phyloP scores from a whole-genome alignment of 2,888 invertebrate genomes.

The Ophion ellenae region DNA sequence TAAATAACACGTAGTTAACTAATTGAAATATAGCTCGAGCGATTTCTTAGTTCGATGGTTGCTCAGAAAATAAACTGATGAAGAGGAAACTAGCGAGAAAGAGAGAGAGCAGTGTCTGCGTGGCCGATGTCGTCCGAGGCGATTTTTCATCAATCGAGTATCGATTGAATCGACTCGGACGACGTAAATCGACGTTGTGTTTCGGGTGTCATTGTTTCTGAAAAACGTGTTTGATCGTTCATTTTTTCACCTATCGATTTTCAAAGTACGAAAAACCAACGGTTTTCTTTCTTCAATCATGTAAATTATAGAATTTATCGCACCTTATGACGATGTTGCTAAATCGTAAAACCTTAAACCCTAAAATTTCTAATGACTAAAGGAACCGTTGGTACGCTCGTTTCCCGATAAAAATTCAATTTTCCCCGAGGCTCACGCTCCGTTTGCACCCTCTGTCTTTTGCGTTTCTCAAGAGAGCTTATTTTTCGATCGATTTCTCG shows the following conservation, averaged over 20 bases:
- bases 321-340: background rate
- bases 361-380: conserved; percentile 41
- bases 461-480: conserved; percentile 57
- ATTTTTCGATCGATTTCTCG: conserved; percentile 70
- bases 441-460: conserved; percentile 13
- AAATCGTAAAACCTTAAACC: conserved; percentile 4
- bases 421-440: conserved; percentile 44
- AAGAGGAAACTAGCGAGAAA: background rate
- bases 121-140: conserved; percentile 26
- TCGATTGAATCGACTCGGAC: conserved; percentile 22
- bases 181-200: conserved; percentile 15
- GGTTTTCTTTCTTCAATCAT: background rate
- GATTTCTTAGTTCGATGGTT: background rate
- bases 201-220: conserved; percentile 21
- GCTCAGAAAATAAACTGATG: background rate
- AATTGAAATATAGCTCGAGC: background rate
- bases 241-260: background rate
- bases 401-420: conserved; percentile 63
- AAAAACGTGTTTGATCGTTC: background rate
- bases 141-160: conserved; percentile 11
- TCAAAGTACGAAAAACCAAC: background rate
- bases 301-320: background rate
- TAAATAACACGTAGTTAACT: background rate
- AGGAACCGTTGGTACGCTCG: conserved; percentile 35
- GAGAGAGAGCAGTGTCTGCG: conserved; percentile 58